Conservation (phyloP, 2,888 invertebrate species). For the Pseudolycoriella hygida region DNA sequence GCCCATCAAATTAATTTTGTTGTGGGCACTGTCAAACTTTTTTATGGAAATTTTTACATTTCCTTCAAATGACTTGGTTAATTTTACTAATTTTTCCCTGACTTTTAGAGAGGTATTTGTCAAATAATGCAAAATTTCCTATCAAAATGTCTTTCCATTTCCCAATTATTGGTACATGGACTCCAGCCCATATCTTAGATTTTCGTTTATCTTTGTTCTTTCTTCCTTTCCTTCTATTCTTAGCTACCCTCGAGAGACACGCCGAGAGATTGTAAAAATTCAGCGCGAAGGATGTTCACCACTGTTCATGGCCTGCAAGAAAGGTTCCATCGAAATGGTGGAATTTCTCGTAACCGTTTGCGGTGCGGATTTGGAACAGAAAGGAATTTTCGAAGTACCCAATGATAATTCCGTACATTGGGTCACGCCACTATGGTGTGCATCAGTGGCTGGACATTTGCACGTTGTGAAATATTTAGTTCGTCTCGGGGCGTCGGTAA, state of each 20-base stretch:
- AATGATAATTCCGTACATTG: conserved; percentile 58
- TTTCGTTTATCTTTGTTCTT: too few relatives aligned
- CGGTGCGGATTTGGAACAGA: conserved; percentile 69
- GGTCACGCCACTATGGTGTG: conserved; percentile 84
- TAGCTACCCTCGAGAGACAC: conserved; percentile 37
- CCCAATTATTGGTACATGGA: too few relatives aligned
- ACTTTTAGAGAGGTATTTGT: too few relatives aligned
- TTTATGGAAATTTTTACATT: too few relatives aligned
- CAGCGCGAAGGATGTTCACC: conserved; percentile 63
- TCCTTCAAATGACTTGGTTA: too few relatives aligned
- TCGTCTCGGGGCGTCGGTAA: conserved; percentile 64
- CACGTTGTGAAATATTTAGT: conserved; percentile 60
- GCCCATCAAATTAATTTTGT: too few relatives aligned
- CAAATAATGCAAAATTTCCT: too few relatives aligned
- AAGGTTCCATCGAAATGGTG: conserved; percentile 66
- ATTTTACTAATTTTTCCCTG: too few relatives aligned
- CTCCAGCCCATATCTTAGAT: too few relatives aligned
- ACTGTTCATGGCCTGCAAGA: conserved; percentile 58
- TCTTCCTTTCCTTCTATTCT: not conserved
- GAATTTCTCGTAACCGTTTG: conserved; percentile 72
- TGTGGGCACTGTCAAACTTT: too few relatives aligned
- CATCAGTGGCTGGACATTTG: conserved; percentile 70
- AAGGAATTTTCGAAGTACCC: conserved; percentile 67
- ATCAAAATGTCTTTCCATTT: not conserved
- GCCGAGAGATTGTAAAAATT: conserved; percentile 49